These are phyloP conservation scores for Porites divaricata DNA, from an alignment of 92 coral and sea anemone genomes.

Conservation along the genomic window DNA sequence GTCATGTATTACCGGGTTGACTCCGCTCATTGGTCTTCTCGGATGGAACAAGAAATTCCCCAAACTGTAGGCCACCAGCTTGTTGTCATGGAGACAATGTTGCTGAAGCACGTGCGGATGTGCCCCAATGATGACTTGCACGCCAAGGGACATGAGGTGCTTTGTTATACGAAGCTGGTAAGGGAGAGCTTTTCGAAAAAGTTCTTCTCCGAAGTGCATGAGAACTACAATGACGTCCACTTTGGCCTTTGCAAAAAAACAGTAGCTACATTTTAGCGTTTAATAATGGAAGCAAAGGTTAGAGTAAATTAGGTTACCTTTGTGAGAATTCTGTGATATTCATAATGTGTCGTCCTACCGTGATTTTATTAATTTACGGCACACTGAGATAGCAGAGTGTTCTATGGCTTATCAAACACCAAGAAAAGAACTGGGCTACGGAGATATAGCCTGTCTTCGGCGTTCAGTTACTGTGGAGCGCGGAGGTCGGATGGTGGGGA, in stretches of 20 bases:
- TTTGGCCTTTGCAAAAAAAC: not conserved
- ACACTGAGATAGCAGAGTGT: no score
- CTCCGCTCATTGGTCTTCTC: not conserved
- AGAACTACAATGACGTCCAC: slow-evolving; percentile 64
- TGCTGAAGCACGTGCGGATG: slow-evolving; percentile 72
- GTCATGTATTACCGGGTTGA: not conserved
- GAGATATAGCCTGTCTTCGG: no score
- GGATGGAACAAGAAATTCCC: slow-evolving; percentile 63
- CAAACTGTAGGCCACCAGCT: slow-evolving; percentile 61
- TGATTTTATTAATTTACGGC: no score
- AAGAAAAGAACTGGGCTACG: no score
- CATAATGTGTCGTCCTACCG: no score
- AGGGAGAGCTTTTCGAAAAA: slow-evolving; percentile 6
- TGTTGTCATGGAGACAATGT: slow-evolving; percentile 47
- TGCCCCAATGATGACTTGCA: slow-evolving; percentile 56
- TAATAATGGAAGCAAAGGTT: no score
- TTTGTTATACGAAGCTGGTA: slow-evolving; percentile 38
- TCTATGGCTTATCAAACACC: no score
- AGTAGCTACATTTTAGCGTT: not conserved
- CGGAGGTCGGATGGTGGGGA: no score
- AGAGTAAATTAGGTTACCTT: no score
- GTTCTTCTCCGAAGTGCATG: slow-evolving; percentile 74
- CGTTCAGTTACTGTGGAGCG: no score
- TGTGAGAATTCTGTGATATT: no score
- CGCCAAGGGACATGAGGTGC: slow-evolving; percentile 65